Percentiles rank a stretch among this genome's conserved stretches.
Evolutionary conservation across 2,797 vertebrate genomes (phyloP).

Genomic region (Acanthiza pusilla): DNA sequence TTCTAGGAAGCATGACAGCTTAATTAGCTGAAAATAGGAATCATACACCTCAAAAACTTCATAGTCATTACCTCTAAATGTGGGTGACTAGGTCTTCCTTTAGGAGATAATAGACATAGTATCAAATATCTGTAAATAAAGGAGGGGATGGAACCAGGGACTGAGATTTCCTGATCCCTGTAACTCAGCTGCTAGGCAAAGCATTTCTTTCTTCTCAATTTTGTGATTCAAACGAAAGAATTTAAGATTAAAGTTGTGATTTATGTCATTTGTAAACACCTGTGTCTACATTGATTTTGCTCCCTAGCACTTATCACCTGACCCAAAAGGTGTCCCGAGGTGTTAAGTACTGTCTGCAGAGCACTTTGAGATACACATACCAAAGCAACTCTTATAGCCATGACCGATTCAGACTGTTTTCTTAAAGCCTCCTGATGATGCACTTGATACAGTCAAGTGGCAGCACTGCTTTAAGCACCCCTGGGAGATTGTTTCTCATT

Average conservation of each 20-base stretch:
- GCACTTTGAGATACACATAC: background rate
- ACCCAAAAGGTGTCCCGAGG: background rate
- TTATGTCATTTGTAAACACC: background rate
- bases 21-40: background rate
- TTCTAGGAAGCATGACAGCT: background rate
- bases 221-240: background rate
- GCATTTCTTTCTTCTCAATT: background rate
- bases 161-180: background rate
- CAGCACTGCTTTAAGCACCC: background rate
- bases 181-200: background rate
- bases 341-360: background rate
- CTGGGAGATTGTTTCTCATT: background rate
- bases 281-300: background rate
- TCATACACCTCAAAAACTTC: background rate
- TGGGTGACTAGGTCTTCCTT: background rate
- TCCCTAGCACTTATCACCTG: background rate
- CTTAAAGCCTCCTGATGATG: background rate
- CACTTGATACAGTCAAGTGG: background rate
- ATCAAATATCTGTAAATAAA: background rate
- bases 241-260: background rate
- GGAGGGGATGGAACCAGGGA: background rate
- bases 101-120: background rate
- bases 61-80: background rate
- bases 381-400: background rate
- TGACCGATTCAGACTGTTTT: background rate